Evolutionary conservation across 2,888 invertebrate species (phyloP), one percentile per base, ranked within the genome.

Genomic region (Hemaris fuciformis): DNA sequence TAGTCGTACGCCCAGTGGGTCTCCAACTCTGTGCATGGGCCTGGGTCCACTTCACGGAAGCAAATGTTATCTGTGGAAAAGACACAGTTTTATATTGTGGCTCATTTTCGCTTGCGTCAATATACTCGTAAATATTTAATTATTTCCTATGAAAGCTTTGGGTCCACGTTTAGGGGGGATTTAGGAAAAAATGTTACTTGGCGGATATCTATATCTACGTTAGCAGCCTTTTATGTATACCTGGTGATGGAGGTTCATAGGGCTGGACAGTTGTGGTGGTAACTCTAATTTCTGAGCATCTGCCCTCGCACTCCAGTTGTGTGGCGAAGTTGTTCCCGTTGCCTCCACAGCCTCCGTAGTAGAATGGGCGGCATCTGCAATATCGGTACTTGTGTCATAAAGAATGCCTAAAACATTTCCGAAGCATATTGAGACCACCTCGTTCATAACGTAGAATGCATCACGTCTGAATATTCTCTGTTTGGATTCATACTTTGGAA

Each of bases 291-390:
- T 84, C 88, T 65, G 93, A 93, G 80, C 97, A 97, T 42, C 94
- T 93, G 53, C 88, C 88, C 66, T 93, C 83, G 73, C 98, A 98
- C 57, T 94, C 95, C 48, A 93, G 85, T 80, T 96, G 93, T 0
- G 94, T 93, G 7, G 80, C 80, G 88, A 98, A 98, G 79, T 97
- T 97, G 85, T 98, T 99, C 34, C 93, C 94, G 80, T 99, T 99
- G 31, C 98, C 99, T 18, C 96, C 97, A 80, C 99, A 99, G 13
- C 99, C 98, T 10, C 98, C 98, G 82, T 96, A 98, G 83, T 97
- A 96, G 91, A 98, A 99, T 74, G 95, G 95, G 59, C 95, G 93
- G 84, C 98, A 99, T 64, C 94, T 88, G 38, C 3, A 38, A 38
- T 3, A 38, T 38, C 5, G 4, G 3, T 2, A n/a, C 1, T 38